Evolutionary conservation across 1,140 invertebrate genomes (phyloP).

Genomic region (Drosophila ananassae): DNA sequence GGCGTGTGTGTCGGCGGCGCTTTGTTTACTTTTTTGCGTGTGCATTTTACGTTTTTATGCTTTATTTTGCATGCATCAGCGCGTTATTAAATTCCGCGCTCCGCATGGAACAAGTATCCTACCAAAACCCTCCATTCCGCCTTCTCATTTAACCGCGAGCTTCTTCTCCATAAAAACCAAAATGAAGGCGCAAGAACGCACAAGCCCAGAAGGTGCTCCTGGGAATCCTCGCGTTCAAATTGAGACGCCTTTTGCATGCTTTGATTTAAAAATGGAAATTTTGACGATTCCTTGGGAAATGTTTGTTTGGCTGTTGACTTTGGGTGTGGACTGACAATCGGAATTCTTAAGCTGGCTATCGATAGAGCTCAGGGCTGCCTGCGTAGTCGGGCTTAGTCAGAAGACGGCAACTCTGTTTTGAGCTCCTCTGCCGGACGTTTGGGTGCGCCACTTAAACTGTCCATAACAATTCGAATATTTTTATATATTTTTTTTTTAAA

Average conservation of each 20-base stretch:
- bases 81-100: conserved; percentile 77
- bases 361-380: background rate
- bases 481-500: background rate
- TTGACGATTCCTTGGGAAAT: conserved; percentile 36
- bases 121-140: conserved; percentile 3
- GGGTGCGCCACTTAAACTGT: background rate
- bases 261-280: conserved; percentile 47
- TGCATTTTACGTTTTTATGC: conserved; percentile 79
- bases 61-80: conserved; percentile 80
- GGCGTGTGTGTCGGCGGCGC: conserved; percentile 13
- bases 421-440: background rate
- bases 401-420: background rate
- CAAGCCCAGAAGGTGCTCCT: conserved; percentile 77
- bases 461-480: background rate
- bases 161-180: conserved; percentile 34
- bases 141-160: conserved; percentile 57
- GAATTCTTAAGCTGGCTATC: background rate
- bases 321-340: conserved; percentile 65
- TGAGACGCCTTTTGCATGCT: conserved; percentile 81
- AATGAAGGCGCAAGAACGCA: conserved; percentile 24
- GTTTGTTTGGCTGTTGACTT: conserved; percentile 63
- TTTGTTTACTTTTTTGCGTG: conserved; percentile 59
- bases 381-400: background rate
- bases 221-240: conserved; percentile 80
- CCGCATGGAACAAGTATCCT: conserved; percentile 25